These are phyloP conservation scores for Crocidura indochinensis DNA, from an alignment of 2,797 vertebrate species.

Conservation along the genomic window DNA sequence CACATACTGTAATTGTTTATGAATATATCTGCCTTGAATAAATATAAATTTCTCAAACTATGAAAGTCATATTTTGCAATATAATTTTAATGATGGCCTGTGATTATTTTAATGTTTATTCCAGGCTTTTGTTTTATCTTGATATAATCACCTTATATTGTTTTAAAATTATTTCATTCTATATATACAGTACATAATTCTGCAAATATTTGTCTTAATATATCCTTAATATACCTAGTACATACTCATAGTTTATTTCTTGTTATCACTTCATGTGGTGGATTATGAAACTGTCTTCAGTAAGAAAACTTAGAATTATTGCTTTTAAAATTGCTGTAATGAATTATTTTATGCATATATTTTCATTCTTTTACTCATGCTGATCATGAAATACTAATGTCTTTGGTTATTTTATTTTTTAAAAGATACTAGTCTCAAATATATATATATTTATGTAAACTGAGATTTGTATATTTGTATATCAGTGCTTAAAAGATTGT, in stretches of 20 bases:
- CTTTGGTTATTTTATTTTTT: slow-evolving; percentile 22
- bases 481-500: neutral
- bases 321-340: neutral
- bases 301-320: neutral
- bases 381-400: neutral
- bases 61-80: neutral
- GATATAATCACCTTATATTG: neutral
- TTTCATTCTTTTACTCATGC: neutral
- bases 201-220: neutral
- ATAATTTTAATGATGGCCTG: neutral
- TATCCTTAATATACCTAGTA: no score
- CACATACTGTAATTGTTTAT: neutral
- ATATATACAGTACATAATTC: neutral
- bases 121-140: neutral
- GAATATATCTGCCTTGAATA: neutral
- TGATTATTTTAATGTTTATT: neutral
- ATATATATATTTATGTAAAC: neutral
- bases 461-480: neutral
- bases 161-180: neutral
- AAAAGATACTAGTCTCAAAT: neutral
- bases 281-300: neutral
- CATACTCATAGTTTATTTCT: neutral
- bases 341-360: neutral
- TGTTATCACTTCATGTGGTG: neutral
- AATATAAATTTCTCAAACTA: no score